These are phyloP conservation scores for Henricia sp. DNA, from an alignment of 53 echinoderm and acorn worm species.

Conservation along the genomic window DNA sequence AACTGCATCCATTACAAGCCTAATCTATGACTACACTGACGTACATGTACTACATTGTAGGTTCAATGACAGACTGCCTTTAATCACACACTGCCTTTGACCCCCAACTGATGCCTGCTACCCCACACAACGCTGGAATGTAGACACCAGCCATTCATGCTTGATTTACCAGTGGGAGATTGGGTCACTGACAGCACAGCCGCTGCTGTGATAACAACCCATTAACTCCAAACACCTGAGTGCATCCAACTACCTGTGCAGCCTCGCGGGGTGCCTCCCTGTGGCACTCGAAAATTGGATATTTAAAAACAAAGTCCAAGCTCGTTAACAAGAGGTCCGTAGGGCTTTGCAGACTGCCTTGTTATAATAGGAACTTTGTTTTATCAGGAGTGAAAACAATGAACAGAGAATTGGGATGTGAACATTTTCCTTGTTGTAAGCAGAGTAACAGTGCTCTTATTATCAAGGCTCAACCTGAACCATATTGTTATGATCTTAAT, in stretches of 20 bases:
- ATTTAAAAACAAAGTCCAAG: too few relatives aligned
- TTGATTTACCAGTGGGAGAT: conserved; percentile 20
- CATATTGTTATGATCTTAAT: too few relatives aligned
- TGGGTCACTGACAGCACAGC: conserved; percentile 30
- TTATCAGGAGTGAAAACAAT: too few relatives aligned
- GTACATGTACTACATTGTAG: too few relatives aligned
- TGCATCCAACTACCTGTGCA: conserved; percentile 10
- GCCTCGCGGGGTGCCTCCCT: background rate
- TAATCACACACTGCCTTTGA: background rate
- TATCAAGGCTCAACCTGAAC: too few relatives aligned
- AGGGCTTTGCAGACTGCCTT: background rate
- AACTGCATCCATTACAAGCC: too few relatives aligned
- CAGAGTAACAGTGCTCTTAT: too few relatives aligned
- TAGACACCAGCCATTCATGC: background rate
- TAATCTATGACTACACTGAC: too few relatives aligned
- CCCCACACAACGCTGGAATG: conserved; percentile 21
- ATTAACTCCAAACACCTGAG: background rate
- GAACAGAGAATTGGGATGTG: too few relatives aligned
- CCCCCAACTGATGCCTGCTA: background rate
- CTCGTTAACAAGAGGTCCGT: background rate
- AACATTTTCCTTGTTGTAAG: too few relatives aligned
- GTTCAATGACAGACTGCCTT: too few relatives aligned
- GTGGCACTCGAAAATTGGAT: background rate
- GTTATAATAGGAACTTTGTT: background rate
- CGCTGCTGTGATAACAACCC: background rate